A percentile compares a stretch with the other conserved stretches of the same genome.
Evolutionary conservation across 2,888 invertebrate genomes (phyloP).

Genomic region (Synergus umbraculus): DNA sequence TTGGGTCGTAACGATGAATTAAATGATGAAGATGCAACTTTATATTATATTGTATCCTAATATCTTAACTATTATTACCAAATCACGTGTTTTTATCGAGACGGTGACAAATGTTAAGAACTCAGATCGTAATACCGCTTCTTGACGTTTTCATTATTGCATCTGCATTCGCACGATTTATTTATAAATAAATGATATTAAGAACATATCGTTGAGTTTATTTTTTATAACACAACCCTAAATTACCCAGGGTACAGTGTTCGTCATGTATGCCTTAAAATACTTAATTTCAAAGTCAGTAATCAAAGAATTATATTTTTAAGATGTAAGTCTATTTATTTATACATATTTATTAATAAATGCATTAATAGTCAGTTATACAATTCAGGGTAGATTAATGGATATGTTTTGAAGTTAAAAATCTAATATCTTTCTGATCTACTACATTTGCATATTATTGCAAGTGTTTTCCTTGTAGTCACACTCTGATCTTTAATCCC

Average conservation of each 20-base stretch:
- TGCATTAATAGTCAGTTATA: no score
- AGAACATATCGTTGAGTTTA: not conserved
- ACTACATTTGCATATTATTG: not conserved
- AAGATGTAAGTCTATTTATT: no score
- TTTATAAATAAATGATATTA: conserved; percentile 76
- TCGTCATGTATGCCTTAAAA: not conserved
- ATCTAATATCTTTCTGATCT: no score
- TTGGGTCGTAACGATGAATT: conserved; percentile 55
- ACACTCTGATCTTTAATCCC: not conserved
- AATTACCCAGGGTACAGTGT: no score
- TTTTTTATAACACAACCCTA: not conserved
- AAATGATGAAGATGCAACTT: conserved; percentile 70
- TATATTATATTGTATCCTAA: conserved; percentile 70
- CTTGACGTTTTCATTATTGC: conserved; percentile 77
- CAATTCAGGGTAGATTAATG: no score
- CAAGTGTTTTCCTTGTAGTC: not conserved
- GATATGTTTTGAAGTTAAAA: no score
- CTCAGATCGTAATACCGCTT: conserved; percentile 76
- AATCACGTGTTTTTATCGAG: conserved; percentile 73
- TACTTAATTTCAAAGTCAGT: no score
- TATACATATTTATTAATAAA: no score
- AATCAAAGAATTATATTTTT: no score
- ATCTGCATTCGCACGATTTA: conserved; percentile 77
- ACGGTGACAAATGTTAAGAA: conserved; percentile 70
- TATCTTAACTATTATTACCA: conserved; percentile 71